Base-by-base conservation (phyloP, 2,888 invertebrate genomes). In the Teleogryllus oceanicus region DNA sequence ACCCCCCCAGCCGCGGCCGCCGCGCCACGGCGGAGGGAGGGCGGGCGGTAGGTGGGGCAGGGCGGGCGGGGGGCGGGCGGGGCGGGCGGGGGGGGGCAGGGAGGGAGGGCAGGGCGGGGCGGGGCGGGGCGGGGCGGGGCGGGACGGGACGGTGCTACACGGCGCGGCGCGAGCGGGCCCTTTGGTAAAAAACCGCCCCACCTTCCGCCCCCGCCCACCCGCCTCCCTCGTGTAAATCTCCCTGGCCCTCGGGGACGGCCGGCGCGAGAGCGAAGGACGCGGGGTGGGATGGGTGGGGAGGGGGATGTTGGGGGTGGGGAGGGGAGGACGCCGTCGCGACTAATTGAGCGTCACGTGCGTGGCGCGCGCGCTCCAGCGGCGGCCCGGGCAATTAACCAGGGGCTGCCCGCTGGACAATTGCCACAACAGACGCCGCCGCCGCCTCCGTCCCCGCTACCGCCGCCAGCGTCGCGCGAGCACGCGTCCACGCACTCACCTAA, bases 271-370 rank as follows among this genome's bases (percentile, higher is more conserved):
- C 13, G 62, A 62, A 62, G 62, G 62, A 62, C 62, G n/a, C 62
- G 62, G 1, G 62, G 8, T 3, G 62, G 62, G 62, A 5, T 13
- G 62, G 62, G 4, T 0, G 62, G n/a, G 62, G 62, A 62, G 62
- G 62, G 62, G 62, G 11, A 8, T 4, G 62, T 13, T 4, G 62
- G 13, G 62, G 62, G 11, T 62, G 62, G 62, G 62, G 3, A 11
- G 62, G 62, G 62, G n/a, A n/a, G 62, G 62, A 13, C n/a, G 62
- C 62, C 16, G 16, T 62, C n/a, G 62, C 62, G 62, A 62, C 62
- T 62, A 62, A 62, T 62, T 62, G 62, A 62, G 62, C 62, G 62
- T 62, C 62, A 62, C 62, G 62, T 62, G 62, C 62, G 62, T n/a
- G 62, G 62, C 62, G 62, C 62, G 62, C 62, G 62, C 16, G 62